Evolutionary conservation across 2,797 vertebrate genomes (phyloP).

Genomic region (Smutsia gigantea): DNA sequence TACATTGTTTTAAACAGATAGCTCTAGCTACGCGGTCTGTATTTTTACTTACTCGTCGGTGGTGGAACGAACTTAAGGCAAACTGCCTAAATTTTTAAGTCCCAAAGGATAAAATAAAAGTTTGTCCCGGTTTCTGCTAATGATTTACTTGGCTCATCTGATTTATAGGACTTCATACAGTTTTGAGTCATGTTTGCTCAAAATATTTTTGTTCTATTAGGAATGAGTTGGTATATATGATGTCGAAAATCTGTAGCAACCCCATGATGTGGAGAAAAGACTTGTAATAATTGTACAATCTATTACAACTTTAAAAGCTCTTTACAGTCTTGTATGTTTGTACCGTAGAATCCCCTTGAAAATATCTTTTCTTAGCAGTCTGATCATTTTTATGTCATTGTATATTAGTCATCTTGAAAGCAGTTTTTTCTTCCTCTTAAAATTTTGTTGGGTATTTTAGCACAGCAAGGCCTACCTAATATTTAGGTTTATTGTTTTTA

Average conservation of each 20-base stretch:
- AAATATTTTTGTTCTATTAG: not conserved
- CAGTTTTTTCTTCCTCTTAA: not conserved
- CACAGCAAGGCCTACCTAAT: not conserved
- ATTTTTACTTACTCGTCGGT: not conserved
- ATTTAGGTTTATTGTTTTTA: constrained; percentile 29
- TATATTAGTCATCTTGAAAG: not conserved
- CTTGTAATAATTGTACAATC: not conserved
- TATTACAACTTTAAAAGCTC: not conserved
- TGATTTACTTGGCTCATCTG: not conserved
- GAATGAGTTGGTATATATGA: not conserved
- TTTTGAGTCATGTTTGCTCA: not conserved
- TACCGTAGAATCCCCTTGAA: not conserved
- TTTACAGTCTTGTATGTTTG: not conserved
- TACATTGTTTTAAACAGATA: not conserved
- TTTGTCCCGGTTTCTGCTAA: not conserved
- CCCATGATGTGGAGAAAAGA: not conserved
- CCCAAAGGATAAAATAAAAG: not conserved
- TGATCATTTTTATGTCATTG: not conserved
- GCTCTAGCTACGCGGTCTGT: not conserved
- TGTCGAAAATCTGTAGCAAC: not conserved
- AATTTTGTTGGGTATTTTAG: not conserved
- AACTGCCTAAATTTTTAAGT: not conserved
- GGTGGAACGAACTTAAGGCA: not conserved
- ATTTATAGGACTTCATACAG: not conserved
- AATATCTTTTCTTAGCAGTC: not conserved